Evolutionary conservation across 1,140 invertebrate genomes (phyloP).

Genomic region (Drosophila biarmipes): DNA sequence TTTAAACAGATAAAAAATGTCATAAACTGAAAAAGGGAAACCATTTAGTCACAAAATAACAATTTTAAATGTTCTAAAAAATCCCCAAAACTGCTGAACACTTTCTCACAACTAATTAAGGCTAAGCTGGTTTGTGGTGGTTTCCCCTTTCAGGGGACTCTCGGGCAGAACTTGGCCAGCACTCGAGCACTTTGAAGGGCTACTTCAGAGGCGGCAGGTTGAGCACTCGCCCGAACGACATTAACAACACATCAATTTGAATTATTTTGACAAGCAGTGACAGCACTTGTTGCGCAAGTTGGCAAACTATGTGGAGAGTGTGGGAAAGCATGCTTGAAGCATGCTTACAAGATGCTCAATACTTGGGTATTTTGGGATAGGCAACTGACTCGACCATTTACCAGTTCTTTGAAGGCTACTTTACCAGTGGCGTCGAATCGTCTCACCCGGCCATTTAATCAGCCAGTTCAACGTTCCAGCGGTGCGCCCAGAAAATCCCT

Average conservation of each 20-base stretch:
- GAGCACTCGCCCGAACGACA: slow-evolving; percentile 46
- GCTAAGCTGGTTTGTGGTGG: slow-evolving; percentile 16
- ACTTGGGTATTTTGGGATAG: neutral
- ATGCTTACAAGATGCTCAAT: slow-evolving; percentile 24
- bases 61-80: too few relatives aligned
- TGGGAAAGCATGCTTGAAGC: slow-evolving; percentile 34
- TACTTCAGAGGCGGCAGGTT: slow-evolving; percentile 25
- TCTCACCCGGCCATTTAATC: slow-evolving; percentile 4
- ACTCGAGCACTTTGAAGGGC: slow-evolving; percentile 54
- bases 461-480: slow-evolving; percentile 12
- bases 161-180: slow-evolving; percentile 18
- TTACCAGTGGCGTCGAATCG: slow-evolving; percentile 9
- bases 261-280: slow-evolving; percentile 75
- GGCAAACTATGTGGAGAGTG: slow-evolving; percentile 3
- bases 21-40: too few relatives aligned
- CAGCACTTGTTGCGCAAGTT: slow-evolving; percentile 62
- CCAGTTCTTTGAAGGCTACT: slow-evolving; percentile 12
- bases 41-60: too few relatives aligned
- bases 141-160: slow-evolving; percentile 20
- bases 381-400: slow-evolving; percentile 3
- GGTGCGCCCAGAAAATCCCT: slow-evolving; percentile 22
- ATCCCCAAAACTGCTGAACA: neutral
- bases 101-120: slow-evolving; percentile 35
- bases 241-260: slow-evolving; percentile 73
- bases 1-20: too few relatives aligned